A percentile compares a stretch with the other conserved stretches of the same genome.
Conservation (phyloP, 2,113 vertebrate species). For the Corvus cornix region DNA sequence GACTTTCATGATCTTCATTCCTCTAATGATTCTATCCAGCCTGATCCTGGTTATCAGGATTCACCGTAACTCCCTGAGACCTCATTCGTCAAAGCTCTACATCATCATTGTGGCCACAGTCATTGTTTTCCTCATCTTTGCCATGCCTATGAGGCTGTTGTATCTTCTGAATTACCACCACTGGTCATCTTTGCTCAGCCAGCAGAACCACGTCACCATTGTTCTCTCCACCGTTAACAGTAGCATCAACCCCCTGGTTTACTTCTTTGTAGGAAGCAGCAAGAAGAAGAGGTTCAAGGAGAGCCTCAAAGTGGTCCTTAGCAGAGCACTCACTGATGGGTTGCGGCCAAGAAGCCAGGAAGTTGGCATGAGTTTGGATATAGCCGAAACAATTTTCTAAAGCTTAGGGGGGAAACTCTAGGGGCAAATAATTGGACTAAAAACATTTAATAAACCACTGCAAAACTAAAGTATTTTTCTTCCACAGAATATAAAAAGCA, state of each 20-base stretch:
- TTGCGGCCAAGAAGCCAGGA: conserved; percentile 54
- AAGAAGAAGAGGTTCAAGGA: conserved; percentile 76
- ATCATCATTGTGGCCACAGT: conserved; percentile 71
- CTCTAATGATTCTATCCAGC: conserved; percentile 76
- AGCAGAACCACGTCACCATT: conserved; percentile 58
- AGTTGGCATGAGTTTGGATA: conserved; percentile 10
- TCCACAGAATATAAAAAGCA: neutral
- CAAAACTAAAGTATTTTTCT: neutral
- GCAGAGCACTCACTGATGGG: conserved; percentile 74
- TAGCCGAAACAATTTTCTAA: conserved; percentile 70
- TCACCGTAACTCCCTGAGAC: conserved; percentile 62
- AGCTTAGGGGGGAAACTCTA: neutral
- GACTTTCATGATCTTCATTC: conserved; percentile 76
- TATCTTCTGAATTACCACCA: conserved; percentile 73
- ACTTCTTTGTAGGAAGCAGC: conserved; percentile 80
- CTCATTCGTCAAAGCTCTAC: conserved; percentile 76
- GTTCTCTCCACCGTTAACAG: conserved; percentile 76
- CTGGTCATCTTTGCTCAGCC: conserved; percentile 60
- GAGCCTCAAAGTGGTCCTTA: conserved; percentile 75
- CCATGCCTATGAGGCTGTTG: conserved; percentile 73
- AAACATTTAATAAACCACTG: neutral
- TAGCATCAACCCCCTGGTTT: conserved; percentile 78
- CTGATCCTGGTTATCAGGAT: conserved; percentile 73
- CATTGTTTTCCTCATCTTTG: conserved; percentile 74
- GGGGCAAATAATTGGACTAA: neutral